Percentiles rank a stretch among this genome's conserved stretches.
Evolutionary conservation across 1,140 invertebrate species (phyloP).

Genomic region (Parasteatoda tepidariorum): DNA sequence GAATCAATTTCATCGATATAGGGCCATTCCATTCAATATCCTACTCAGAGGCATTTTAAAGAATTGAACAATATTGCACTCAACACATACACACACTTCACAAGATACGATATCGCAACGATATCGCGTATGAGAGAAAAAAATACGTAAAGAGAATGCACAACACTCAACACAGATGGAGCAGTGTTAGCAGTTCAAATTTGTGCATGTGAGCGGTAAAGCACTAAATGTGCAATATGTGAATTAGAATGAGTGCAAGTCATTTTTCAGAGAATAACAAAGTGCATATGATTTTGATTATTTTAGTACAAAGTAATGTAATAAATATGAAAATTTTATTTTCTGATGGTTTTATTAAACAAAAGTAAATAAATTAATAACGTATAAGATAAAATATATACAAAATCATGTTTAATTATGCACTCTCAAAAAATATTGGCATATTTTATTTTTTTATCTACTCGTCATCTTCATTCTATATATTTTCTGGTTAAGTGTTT

Average conservation of each 20-base stretch:
- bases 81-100: background rate
- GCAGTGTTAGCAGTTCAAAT: background rate
- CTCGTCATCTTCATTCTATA: too few relatives aligned
- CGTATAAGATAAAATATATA: too few relatives aligned
- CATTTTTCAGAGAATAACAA: background rate
- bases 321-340: too few relatives aligned
- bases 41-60: slow-evolving; percentile 17
- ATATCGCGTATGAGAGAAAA: background rate
- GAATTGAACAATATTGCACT: background rate
- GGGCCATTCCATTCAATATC: slow-evolving; percentile 63
- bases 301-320: too few relatives aligned
- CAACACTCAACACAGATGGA: background rate
- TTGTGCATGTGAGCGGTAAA: slow-evolving; percentile 29
- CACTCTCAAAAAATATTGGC: too few relatives aligned
- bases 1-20: background rate
- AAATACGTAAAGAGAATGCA: background rate
- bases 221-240: slow-evolving; percentile 32
- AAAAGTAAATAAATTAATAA: too few relatives aligned
- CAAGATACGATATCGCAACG: too few relatives aligned
- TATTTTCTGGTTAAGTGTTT: too few relatives aligned
- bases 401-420: too few relatives aligned
- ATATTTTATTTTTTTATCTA: too few relatives aligned
- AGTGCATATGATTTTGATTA: background rate
- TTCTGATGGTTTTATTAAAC: too few relatives aligned
- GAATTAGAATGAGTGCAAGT: background rate